These are phyloP conservation scores for Leucozona laternaria DNA, from an alignment of 2,888 invertebrate species.

Conservation along the genomic window DNA sequence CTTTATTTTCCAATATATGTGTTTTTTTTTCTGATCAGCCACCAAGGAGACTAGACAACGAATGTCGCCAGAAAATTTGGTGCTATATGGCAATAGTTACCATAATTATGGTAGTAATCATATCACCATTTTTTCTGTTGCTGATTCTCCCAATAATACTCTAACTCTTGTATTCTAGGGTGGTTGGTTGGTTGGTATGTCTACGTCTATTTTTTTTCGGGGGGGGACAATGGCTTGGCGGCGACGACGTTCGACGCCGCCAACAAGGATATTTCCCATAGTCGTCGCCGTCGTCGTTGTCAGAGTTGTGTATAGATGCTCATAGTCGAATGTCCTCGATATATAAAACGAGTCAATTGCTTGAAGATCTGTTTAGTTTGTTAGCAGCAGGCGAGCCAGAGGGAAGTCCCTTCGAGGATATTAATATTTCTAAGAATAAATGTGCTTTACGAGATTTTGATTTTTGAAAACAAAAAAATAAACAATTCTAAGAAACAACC, in stretches of 20 bases:
- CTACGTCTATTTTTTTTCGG: conserved; percentile 58
- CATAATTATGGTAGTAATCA: conserved; percentile 76
- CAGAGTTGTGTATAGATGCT: conserved; percentile 49
- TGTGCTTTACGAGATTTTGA: conserved; percentile 56
- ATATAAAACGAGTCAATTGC: conserved; percentile 73
- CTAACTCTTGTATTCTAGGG: conserved; percentile 27
- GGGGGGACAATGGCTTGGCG: conserved; percentile 42
- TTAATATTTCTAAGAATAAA: conserved; percentile 47
- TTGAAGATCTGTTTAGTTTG: conserved; percentile 74
- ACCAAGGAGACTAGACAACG: conserved; percentile 72
- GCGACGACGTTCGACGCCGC: conserved; percentile 63
- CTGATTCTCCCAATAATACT: conserved; percentile 46
- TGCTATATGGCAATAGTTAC: conserved; percentile 75
- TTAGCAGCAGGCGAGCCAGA: conserved; percentile 67
- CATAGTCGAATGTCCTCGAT: conserved; percentile 49
- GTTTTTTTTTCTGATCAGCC: conserved; percentile 46
- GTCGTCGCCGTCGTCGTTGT: conserved; percentile 30
- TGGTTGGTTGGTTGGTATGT: conserved; percentile 41
- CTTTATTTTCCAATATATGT: conserved; percentile 20
- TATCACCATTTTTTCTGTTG: conserved; percentile 70
- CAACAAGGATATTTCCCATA: conserved; percentile 64
- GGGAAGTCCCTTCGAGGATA: conserved; percentile 62
- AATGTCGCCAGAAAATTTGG: conserved; percentile 74
- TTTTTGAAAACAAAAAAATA: not conserved
- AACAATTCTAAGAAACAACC: not conserved